Evolutionary conservation across 2,888 invertebrate genomes (phyloP).

Genomic region (Stenodema calcarata): DNA sequence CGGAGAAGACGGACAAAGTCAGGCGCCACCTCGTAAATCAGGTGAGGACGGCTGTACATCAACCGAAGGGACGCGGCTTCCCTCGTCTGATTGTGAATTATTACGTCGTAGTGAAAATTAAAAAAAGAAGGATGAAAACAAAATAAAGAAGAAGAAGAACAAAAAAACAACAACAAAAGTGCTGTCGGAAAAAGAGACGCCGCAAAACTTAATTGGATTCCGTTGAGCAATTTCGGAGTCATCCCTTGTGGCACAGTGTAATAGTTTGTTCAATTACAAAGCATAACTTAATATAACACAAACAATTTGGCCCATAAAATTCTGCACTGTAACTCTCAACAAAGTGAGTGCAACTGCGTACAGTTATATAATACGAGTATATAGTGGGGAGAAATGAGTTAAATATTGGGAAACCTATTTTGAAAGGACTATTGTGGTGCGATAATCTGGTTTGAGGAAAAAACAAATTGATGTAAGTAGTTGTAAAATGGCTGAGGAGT

Average conservation of each 20-base stretch:
- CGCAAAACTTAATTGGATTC: background rate
- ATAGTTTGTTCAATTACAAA: no score
- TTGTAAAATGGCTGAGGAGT: no score
- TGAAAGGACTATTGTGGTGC: no score
- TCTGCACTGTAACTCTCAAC: no score
- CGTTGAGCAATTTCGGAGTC: background rate
- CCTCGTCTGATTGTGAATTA: slow-evolving; percentile 23
- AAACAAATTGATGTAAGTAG: no score
- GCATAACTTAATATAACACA: no score
- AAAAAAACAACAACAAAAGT: background rate
- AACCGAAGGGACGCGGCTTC: slow-evolving; percentile 1
- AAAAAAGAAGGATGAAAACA: background rate
- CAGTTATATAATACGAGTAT: no score
- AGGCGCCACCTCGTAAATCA: slow-evolving; percentile 31
- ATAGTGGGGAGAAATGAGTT: no score
- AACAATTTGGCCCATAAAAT: no score
- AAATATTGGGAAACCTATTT: no score
- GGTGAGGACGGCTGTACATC: slow-evolving; percentile 38
- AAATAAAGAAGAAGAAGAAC: background rate
- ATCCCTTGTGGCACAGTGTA: background rate
- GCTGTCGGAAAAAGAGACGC: background rate
- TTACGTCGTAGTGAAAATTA: slow-evolving; percentile 11
- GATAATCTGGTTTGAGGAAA: no score
- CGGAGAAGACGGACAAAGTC: slow-evolving; percentile 34
- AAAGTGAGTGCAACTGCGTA: no score